A percentile compares a stretch with the other conserved stretches of the same genome.
Evolutionary conservation across 2,113 vertebrate species (phyloP).

Genomic region (Bucco capensis): DNA sequence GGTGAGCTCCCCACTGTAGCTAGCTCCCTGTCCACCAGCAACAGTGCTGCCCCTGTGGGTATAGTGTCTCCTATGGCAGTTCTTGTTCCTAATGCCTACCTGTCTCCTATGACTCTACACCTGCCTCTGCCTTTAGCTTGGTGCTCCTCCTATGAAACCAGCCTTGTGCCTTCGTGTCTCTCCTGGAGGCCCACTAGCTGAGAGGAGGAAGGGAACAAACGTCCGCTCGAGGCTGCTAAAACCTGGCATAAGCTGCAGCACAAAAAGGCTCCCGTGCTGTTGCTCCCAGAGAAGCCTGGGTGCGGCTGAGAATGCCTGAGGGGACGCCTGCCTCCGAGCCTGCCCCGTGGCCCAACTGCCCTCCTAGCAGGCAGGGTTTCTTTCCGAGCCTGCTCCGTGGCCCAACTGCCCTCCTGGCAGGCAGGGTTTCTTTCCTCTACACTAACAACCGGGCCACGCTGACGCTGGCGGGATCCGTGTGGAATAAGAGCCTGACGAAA

Average conservation of each 20-base stretch:
- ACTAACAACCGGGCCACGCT: not conserved
- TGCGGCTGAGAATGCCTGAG: not conserved
- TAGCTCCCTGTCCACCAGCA: too few relatives aligned
- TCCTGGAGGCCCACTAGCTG: not conserved
- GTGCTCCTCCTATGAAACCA: fast-evolving
- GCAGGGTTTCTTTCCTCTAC: fast-evolving
- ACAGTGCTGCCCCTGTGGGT: fast-evolving
- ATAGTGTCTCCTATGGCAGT: not conserved
- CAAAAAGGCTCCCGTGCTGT: fast-evolving
- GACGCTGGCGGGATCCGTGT: not conserved
- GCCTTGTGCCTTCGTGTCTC: fast-evolving
- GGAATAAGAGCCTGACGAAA: too few relatives aligned
- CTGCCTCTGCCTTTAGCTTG: not conserved
- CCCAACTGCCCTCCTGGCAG: too few relatives aligned
- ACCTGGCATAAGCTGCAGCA: too few relatives aligned
- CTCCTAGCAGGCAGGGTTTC: too few relatives aligned
- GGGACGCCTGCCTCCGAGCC: not conserved
- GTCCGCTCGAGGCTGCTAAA: fast-evolving
- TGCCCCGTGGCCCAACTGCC: not conserved
- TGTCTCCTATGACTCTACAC: too few relatives aligned
- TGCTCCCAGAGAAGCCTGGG: fast-evolving
- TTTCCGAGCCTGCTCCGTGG: not conserved
- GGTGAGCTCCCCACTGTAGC: too few relatives aligned
- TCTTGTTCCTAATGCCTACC: too few relatives aligned
- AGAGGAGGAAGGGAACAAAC: not conserved